Conservation (phyloP, 2,888 invertebrate species). For the Leptinotarsa haldemani region DNA sequence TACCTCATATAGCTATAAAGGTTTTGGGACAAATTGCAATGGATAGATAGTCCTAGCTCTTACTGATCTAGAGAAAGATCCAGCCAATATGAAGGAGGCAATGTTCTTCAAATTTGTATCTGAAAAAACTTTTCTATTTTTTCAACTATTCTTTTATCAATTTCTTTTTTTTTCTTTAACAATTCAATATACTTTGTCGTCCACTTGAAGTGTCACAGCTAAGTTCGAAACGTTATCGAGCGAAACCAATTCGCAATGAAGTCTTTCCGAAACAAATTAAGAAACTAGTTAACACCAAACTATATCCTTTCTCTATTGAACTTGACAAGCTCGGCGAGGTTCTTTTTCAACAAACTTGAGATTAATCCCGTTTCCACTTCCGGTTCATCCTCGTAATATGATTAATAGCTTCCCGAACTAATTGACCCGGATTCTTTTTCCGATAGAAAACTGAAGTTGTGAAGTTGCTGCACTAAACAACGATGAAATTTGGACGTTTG, state of each 20-base stretch:
- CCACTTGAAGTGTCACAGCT: background rate
- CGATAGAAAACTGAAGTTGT: slow-evolving; percentile 34
- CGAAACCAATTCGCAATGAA: background rate
- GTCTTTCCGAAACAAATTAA: background rate
- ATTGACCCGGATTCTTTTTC: slow-evolving; percentile 41
- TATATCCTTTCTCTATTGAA: slow-evolving; percentile 26
- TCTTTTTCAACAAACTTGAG: slow-evolving; percentile 37
- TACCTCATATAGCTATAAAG: too few relatives aligned
- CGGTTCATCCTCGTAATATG: slow-evolving; percentile 36
- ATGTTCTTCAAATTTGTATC: too few relatives aligned
- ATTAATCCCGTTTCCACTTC: slow-evolving; percentile 36
- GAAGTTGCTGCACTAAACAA: slow-evolving; percentile 18
- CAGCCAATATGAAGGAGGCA: too few relatives aligned
- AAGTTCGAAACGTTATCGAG: background rate
- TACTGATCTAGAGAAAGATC: too few relatives aligned
- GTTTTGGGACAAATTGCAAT: too few relatives aligned
- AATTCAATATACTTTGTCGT: background rate
- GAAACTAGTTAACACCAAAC: slow-evolving; percentile 10
- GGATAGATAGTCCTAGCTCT: too few relatives aligned
- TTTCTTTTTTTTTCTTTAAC: background rate
- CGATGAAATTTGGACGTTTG: slow-evolving; percentile 5
- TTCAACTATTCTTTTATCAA: too few relatives aligned
- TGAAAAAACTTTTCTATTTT: too few relatives aligned
- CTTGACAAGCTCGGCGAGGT: slow-evolving; percentile 38
- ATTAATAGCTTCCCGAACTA: slow-evolving; percentile 40